phyloP scores from a whole-genome alignment of 1,140 invertebrate genomes.

The Drosophila fuyamai region DNA sequence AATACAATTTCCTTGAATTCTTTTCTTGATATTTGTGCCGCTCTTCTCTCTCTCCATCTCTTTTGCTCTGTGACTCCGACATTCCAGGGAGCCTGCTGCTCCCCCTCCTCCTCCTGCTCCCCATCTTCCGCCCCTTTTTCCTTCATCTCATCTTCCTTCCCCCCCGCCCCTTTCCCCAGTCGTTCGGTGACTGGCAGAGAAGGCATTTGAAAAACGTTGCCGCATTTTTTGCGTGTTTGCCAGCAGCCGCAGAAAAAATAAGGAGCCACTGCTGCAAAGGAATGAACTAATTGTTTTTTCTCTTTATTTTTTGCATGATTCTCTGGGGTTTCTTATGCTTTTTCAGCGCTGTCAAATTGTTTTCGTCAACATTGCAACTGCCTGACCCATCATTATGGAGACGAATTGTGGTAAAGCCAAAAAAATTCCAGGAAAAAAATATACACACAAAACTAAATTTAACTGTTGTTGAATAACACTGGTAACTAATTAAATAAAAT shows the following conservation, averaged over 20 bases:
- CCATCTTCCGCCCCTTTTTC: not conserved
- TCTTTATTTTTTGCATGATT: conserved; percentile 1
- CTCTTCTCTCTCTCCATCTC: not conserved
- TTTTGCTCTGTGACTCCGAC: conserved; percentile 17
- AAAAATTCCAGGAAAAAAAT: conserved; percentile 35
- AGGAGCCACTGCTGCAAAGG: conserved; percentile 8
- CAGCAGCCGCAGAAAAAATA: conserved; percentile 11
- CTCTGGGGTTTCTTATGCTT: not conserved
- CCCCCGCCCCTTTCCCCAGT: not conserved
- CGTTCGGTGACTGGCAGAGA: conserved; percentile 8
- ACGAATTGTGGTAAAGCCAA: conserved; percentile 21
- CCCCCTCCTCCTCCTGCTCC: not conserved
- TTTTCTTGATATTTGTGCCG: not conserved
- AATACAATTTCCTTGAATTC: not conserved
- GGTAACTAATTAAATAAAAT: not conserved
- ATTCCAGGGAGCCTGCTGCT: conserved; percentile 14
- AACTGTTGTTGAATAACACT: not conserved
- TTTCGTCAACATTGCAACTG: conserved; percentile 48
- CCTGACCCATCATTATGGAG: conserved; percentile 39
- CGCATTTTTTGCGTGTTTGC: conserved; percentile 73
- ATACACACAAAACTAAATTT: conserved; percentile 8
- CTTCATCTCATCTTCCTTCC: too few relatives aligned
- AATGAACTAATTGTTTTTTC: conserved; percentile 68
- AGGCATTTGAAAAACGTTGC: conserved; percentile 80
- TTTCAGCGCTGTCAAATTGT: conserved; percentile 36